phyloP scores from a whole-genome alignment of 2,113 vertebrate species.

The Macaca nemestrina region DNA sequence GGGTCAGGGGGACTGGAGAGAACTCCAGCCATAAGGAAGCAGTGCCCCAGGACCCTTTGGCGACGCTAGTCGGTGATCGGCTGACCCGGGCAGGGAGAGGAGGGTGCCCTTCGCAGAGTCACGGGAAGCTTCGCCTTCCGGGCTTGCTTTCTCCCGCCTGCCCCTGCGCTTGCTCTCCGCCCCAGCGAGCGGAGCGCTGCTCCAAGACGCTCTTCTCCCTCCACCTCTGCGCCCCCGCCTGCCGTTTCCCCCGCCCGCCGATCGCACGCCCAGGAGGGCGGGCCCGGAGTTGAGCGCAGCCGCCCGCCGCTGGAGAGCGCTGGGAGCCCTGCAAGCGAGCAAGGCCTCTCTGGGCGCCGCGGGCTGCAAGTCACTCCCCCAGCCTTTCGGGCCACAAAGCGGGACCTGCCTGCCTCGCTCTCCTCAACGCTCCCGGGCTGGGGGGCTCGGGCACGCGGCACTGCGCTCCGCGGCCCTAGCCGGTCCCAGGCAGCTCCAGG shows the following conservation, averaged over 20 bases:
- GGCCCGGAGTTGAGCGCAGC: constrained; percentile 54
- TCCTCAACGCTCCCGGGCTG: neutral
- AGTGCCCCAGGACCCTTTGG: neutral
- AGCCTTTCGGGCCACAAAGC: neutral
- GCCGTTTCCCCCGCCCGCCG: neutral
- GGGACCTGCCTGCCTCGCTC: neutral
- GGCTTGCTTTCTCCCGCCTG: neutral
- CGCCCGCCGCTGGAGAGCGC: constrained; percentile 4
- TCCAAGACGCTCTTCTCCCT: neutral
- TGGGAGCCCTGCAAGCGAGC: neutral
- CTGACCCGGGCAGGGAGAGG: neutral
- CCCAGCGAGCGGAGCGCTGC: neutral
- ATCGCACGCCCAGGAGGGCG: constrained; percentile 69
- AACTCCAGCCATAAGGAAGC: neutral
- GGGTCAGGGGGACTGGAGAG: neutral
- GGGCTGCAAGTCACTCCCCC: constrained; percentile 31
- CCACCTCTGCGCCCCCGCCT: neutral
- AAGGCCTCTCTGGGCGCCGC: constrained; percentile 60
- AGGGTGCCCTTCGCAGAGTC: neutral
- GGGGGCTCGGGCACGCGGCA: neutral
- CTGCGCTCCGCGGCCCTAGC: neutral
- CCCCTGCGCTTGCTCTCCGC: neutral
- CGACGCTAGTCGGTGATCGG: neutral
- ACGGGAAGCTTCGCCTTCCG: neutral
- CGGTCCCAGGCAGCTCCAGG: neutral